These are phyloP conservation scores for Neogale vison DNA, from an alignment of 2,113 vertebrate species.

Conservation along the genomic window DNA sequence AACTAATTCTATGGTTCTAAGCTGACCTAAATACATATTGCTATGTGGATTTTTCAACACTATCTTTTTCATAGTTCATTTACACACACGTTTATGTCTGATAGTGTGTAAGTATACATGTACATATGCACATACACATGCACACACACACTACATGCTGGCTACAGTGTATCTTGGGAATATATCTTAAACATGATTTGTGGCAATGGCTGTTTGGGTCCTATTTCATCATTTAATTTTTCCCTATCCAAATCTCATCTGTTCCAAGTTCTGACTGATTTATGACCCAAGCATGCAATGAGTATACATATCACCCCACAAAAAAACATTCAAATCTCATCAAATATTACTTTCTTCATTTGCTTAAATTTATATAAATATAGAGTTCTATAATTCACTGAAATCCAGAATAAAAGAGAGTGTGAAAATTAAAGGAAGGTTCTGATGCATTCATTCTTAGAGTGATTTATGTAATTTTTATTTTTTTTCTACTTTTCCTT, in stretches of 20 bases:
- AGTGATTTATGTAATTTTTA: neutral
- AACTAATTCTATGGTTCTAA: neutral
- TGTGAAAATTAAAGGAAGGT: conserved; percentile 2
- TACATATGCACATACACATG: neutral
- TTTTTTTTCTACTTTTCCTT: conserved; percentile 23
- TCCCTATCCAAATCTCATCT: conserved; percentile 68
- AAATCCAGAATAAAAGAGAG: conserved; percentile 28
- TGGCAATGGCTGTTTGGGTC: conserved; percentile 75
- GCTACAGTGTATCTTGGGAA: neutral
- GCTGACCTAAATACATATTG: neutral
- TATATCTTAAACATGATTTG: conserved; percentile 52
- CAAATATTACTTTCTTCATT: conserved; percentile 74
- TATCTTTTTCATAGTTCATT: neutral
- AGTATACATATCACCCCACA: conserved; percentile 60
- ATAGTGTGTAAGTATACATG: neutral
- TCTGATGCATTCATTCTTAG: neutral
- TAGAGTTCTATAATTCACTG: neutral
- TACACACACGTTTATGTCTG: neutral
- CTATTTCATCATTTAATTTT: conserved; percentile 79
- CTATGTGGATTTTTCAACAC: neutral
- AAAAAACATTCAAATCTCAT: conserved; percentile 72
- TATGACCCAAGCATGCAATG: conserved; percentile 74
- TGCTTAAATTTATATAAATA: conserved; percentile 67
- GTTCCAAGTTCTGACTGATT: conserved; percentile 77
- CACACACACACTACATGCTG: neutral